Base-by-base conservation (phyloP, 2,888 invertebrate species). In the Andrena camellia region DNA sequence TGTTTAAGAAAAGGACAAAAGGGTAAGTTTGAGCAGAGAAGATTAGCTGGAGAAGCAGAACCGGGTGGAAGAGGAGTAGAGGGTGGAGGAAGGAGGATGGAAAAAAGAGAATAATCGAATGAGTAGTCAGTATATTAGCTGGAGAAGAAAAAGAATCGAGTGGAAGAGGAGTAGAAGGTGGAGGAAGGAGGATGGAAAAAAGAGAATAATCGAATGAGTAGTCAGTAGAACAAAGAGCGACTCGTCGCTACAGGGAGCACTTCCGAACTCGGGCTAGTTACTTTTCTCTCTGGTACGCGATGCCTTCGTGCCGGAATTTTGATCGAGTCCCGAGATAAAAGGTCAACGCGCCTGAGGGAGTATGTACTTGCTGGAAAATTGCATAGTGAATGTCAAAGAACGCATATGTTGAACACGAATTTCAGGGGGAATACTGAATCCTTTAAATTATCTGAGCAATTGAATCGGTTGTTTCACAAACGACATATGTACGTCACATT, bases 291-390 rank as follows among this genome's bases (percentile, higher is more conserved):
- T 66, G 73, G 78, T 78, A 79, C 80, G 72, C 74, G 81, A 64
- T 76, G 78, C 81, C 87, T 89, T 89, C 90, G 91, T 90, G 90
- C 86, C 88, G 90, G 91, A 91, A 91, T 91, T 89, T 89, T 87
- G 91, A 91, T 91, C 88, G 82, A 86, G 87, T 83, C 81, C 83
- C 84, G 74, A 88, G 92, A 92, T 92, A 92, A 92, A 87, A 92
- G 92, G 92, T 91, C 90, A 92, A 92, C 87, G 91, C 90, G 92
- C 91, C 90, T 89, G 83, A 84, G 84, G 89, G 89, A 89, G 86
- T 42, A 42, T 42, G 83, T 69, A 80, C 70, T 71, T 69, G 83
- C 77, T 78, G 78, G 79, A 85, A 86, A 84, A 82, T 78, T 71
- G 72, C 74, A 81, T 81, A 66, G 81, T 71, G 78, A 80, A 72